Base-by-base conservation (phyloP, 1,140 invertebrate species). In the Trichonephila clavipes region DNA sequence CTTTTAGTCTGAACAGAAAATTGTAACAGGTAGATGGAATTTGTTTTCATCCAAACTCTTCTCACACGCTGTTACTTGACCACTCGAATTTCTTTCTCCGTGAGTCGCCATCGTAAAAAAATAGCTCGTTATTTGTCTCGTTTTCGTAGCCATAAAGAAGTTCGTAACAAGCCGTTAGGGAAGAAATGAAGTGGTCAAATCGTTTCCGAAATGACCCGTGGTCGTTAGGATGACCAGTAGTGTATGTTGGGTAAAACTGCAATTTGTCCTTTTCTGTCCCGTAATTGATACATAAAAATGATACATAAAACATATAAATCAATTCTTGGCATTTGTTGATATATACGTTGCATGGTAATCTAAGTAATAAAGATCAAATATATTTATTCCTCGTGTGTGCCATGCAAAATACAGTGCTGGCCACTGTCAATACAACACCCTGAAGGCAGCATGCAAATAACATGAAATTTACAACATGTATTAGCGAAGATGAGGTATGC, bases 111-210 rank as follows among this genome's bases (percentile, higher is more conserved):
- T 0, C n/a, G n/a, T 69, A n/a, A 66, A 24, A 14, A 24, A 14
- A 8, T 28, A 12, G 66, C 66, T 69, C 8, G 66, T 40, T 77
- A 77, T 85, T 85, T 85, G n/a, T 58, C 14, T 14, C 7, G 44
- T 58, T 85, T 18, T 2, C 3, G 3, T 1, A 85, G 82, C 82
- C 82, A 85, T 85, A 85, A 58, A 24, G 21, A 4, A 85, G 82
- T 62, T 24, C n/a, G 24, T 87, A 87, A 64, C 85, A 59, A 87
- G 85, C 85, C 62, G 59, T 87, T 34, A 64, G 85, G 85, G 85
- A 87, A 18, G 34, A 51, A n/a, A 87, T 64, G 59, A 87, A 87
- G 85, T 87, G 85, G 85, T 62, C 61, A 64, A 87, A 64, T 87
- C 85, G 14, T n/a, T 87, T 28, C 61, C 28, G 59, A 61, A 87